Base-by-base conservation (phyloP, 2,113 vertebrate species). In the Chunga burmeisteri region DNA sequence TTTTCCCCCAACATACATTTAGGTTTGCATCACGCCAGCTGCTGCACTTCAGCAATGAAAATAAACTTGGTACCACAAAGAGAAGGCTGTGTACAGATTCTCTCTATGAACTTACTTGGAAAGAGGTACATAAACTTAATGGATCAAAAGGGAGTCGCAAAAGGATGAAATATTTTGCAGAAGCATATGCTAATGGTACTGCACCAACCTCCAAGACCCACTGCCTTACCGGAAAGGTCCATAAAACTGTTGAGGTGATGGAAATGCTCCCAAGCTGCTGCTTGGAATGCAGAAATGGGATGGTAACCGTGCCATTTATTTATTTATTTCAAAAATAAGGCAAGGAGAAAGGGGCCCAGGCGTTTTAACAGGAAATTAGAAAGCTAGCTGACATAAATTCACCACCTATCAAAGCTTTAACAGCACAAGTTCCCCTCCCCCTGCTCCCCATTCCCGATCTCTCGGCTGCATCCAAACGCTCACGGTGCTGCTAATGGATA, bases 111-210 rank as follows among this genome's bases (percentile, higher is more conserved):
- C 79, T 88, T 91, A 53, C 81, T 77, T 94, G 34, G 84, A 80
- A 83, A 97, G 81, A 85, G 72, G 88, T 85, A 68, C 36, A 79
- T 55, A 90, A 89, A 79, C 83, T 94, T 97, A 96, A 95, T 59
- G 97, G 86, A 98, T 93, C 95, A 97, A 96, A 97, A 95, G 81
- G 93, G 96, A 97, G 62, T 95, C 95, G 90, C 77, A 96, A 93
- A 95, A 92, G 25, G n/a, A 95, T 87, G 79, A 98, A 92, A 79
- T 81, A 94, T 81, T 96, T 90, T 59, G 12, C 88, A 95, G 88
- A 96, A 82, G 68, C 86, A 55, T 95, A 96, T 96, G 94, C 80
- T 98, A 96, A 98, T 86, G 52, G 83, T 82, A 94, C 71, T 86
- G 67, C 84, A 95, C 82, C 93, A 96, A 89, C 72, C 63, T 58